Evolutionary conservation across 2,888 invertebrate genomes (phyloP), one percentile per base, ranked within the genome.

Genomic region (Hipparchia semele): DNA sequence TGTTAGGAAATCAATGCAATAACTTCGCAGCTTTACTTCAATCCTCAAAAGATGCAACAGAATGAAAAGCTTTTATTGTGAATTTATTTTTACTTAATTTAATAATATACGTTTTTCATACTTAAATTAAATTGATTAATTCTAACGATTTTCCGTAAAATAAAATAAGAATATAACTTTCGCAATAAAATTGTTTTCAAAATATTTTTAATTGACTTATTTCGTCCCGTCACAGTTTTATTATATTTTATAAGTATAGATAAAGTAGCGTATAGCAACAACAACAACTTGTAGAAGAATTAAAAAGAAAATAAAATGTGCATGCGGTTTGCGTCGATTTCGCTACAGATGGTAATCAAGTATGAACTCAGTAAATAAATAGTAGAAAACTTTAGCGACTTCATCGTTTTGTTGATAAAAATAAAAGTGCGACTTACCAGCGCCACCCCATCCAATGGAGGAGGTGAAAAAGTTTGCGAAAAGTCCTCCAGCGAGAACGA

Each of bases 401-500:
- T 23, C 6, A 23, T 13, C 13, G 8, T 49, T 23, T 51, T 23
- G 2, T 51, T 64, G 33, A 67, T 62, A 49, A 51, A 54, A 65
- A 49, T 64, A 70, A 70, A 61, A 81, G 23, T 10, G 51, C 33
- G 9, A 64, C 84, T 78, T 64, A 92, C 94, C 91, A 72, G 87
- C 86, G 49, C 94, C 94, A 71, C 88, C 88, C 92, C 92, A 94
- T 56, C 90, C 92, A 6, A 88, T 72, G 68, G 85, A 80, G 6
- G 82, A 76, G 4, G 90, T 86, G 64, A 89, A 76, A 78, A 90
- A 89, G 83, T 86, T 90, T 2, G 83, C 84, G 59, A 89, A 86
- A 49, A 93, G 82, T 53, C 92, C 93, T 1, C 90, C 91, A 39
- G 90, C 75, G 54, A 91, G 77, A 56, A 94, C 89, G 78, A 89